Base-by-base conservation (phyloP, 2,113 vertebrate genomes). In the Thalassarche chlororhynchos region DNA sequence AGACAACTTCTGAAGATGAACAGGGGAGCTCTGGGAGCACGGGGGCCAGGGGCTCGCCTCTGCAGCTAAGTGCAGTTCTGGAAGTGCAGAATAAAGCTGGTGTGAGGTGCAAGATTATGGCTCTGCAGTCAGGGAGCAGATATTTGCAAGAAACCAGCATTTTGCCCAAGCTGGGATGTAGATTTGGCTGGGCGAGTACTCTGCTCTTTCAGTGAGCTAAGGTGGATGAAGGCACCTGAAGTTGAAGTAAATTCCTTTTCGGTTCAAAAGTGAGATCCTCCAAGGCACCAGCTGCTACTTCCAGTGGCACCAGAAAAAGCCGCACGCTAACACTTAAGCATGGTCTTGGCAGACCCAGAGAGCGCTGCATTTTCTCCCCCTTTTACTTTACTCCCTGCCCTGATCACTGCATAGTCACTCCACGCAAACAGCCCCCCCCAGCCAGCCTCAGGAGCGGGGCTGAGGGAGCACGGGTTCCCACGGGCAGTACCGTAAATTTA, bases 401-500 rank as follows among this genome's bases (percentile, higher is more conserved):
- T 29, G 36, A 9, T 5, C 15, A 2, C 17, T 6, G 2, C 24
- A 4, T 0, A 16, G 52, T 24, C 24, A 1, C 38, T 46, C 4
- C n/a, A 26, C 0, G 2, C 5, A 29, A 34, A 14, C 19, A 31
- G 21, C 24, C 6, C 71, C 32, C 36, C 12, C 14, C 46, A 86
- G 1, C 9, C 2, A 1, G 23, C n/a, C 34, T 58, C 42, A 34
- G 17, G 24, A 3, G 49, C 2, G 7, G 47, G 25, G 40, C 44
- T 9, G 21, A 26, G 21, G 31, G 12, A 44, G 2, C 42, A 6
- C 0, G 0, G 29, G 3, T 4, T 19, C 46, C 32, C 55, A 24
- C 0, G 2, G 79, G 10, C 17, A 4, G 2, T 9, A 25, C 29
- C 6, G 0, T 7, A 3, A 1, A 21, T 21, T 6, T 4, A 19